A percentile compares a stretch with the other conserved stretches of the same genome.
Evolutionary conservation across 2,888 invertebrate genomes (phyloP).

Genomic region (Bellardia pandia): DNA sequence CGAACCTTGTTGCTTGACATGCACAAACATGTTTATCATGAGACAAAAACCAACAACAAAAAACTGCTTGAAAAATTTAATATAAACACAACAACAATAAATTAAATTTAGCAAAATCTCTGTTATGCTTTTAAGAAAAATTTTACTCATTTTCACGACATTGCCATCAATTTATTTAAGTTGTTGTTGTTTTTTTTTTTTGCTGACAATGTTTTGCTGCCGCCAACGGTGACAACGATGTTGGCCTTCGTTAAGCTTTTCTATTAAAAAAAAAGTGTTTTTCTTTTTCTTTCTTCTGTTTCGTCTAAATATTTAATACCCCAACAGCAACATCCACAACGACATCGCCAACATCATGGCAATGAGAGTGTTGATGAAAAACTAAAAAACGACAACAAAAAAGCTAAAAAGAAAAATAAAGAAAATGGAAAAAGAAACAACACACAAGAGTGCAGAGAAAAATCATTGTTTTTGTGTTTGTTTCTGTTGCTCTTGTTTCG

Average conservation of each 20-base stretch:
- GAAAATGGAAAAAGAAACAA: slow-evolving; percentile 5
- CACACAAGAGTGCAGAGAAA: background rate
- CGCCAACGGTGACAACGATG: slow-evolving; percentile 51
- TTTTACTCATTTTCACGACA: slow-evolving; percentile 16
- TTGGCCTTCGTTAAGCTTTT: slow-evolving; percentile 56
- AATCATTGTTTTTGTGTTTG: background rate
- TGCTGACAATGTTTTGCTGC: slow-evolving; percentile 52
- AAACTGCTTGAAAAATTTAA: slow-evolving; percentile 20
- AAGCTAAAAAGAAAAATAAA: slow-evolving; percentile 3
- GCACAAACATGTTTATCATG: slow-evolving; percentile 25
- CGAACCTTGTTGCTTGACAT: slow-evolving; percentile 36
- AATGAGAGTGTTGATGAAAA: slow-evolving; percentile 30
- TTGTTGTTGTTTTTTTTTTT: slow-evolving; percentile 11
- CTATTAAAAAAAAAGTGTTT: slow-evolving; percentile 46
- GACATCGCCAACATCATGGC: slow-evolving; percentile 5
- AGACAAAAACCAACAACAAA: slow-evolving; percentile 1
- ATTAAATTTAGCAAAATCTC: slow-evolving; percentile 22
- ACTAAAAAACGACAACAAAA: background rate
- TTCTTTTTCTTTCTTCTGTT: slow-evolving; percentile 6
- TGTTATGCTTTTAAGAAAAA: slow-evolving; percentile 13
- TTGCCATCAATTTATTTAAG: slow-evolving; percentile 16
- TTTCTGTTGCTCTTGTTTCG: slow-evolving; percentile 18
- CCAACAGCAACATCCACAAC: slow-evolving; percentile 19
- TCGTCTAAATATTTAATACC: slow-evolving; percentile 37
- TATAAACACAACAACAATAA: slow-evolving; percentile 42